Conservation (phyloP, 2,888 invertebrate genomes). For the Oegoconia quadripuncta region DNA sequence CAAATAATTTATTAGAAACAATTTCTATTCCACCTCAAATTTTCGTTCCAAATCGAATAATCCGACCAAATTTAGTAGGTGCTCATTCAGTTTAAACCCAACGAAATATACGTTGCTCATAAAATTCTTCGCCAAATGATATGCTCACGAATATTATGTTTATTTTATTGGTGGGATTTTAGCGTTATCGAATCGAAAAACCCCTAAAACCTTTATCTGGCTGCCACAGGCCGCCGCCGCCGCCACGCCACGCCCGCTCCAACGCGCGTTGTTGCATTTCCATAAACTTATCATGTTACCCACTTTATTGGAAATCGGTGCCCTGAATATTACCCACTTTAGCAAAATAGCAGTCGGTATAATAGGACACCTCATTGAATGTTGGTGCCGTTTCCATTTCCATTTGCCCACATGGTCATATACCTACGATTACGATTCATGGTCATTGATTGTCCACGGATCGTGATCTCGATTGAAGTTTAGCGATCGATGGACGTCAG, state of each 20-base stretch:
- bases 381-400: no score
- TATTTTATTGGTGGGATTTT: conserved; percentile 41
- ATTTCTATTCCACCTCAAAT: no score
- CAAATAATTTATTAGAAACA: no score
- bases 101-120: conserved; percentile 1
- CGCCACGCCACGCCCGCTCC: conserved; percentile 47
- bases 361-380: no score
- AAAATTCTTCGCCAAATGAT: conserved; percentile 3
- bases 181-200: conserved; percentile 51
- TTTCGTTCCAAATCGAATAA: no score
- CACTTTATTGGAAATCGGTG: conserved; percentile 41
- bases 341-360: conserved; percentile 1
- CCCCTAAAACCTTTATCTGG: conserved; percentile 61
- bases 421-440: no score
- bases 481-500: no score
- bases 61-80: neutral
- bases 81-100: neutral
- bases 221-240: no score
- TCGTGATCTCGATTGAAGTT: no score
- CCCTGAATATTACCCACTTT: conserved; percentile 19
- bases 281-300: conserved; percentile 52
- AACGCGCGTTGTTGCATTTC: conserved; percentile 46
- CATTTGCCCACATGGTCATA: no score
- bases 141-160: conserved; percentile 7
- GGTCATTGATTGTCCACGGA: no score